Base-by-base conservation (phyloP, 2,797 vertebrate species). In the Galaxias olidus region DNA sequence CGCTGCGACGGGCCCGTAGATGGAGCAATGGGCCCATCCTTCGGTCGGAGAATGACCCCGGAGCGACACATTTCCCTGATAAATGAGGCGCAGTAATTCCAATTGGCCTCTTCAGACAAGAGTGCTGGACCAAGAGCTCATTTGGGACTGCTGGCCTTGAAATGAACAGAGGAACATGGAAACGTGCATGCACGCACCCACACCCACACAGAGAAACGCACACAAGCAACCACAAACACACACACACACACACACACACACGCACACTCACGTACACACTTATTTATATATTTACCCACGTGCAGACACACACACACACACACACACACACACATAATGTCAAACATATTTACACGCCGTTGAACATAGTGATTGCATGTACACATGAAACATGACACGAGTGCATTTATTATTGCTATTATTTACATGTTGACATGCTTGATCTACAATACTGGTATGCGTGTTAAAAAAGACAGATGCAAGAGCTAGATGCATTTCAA, bases 31-130 rank as follows among this genome's bases (percentile, higher is more conserved):
- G 15, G 66, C 73, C 71, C 50, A 59, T 66, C 30, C 53, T 42
- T 59, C 58, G 65, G 61, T 64, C 66, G 57, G 54, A 76, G 15
- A 53, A 64, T 59, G 70, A 75, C 64, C 76, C 69, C 30, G 9
- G 52, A 75, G 77, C 50, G 48, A 77, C 63, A 73, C 57, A 65
- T 78, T 84, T 75, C 69, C 55, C 56, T 73, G 65, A 86, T 74
- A 76, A 90, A 88, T 86, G 75, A 84, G 71, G 66, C 30, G 59
- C 55, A 66, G 74, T 78, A 71, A 82, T 77, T 79, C 76, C 69
- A 70, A 69, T 76, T 71, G 71, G 74, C 67, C 72, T 75, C 61
- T 79, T 76, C 19, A 63, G 79, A 79, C 67, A 67, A 30, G 75
- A 65, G 51, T 46, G 47, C 59, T 56, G 42, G 40, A 73, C 66